Percentiles rank a stretch among this genome's conserved stretches.
phyloP scores from a whole-genome alignment of 2,888 invertebrate genomes.

The Spisula solida region DNA sequence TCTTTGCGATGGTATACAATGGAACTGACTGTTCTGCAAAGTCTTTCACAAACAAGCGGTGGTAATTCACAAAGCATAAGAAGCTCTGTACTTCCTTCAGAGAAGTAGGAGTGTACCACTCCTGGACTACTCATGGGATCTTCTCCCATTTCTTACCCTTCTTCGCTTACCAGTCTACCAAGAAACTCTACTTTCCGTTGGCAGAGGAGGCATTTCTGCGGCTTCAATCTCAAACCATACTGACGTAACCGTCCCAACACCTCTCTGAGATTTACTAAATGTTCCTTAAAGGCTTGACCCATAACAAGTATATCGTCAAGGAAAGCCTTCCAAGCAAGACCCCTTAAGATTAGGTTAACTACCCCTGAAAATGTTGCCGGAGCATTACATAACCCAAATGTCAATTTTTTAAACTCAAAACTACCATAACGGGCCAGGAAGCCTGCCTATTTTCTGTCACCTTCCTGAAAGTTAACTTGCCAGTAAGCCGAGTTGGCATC shows the following conservation, averaged over 20 bases:
- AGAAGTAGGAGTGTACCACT: constrained; percentile 58
- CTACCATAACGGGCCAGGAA: constrained; percentile 71
- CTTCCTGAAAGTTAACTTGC: too few species aligned
- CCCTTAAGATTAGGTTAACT: constrained; percentile 64
- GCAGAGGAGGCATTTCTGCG: constrained; percentile 58
- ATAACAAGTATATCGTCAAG: constrained; percentile 68
- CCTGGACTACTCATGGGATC: constrained; percentile 27
- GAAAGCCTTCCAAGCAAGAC: constrained; percentile 66
- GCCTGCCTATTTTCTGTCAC: too few species aligned
- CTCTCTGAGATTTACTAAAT: constrained; percentile 50
- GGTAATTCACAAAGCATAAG: constrained; percentile 66
- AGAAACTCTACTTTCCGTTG: constrained; percentile 55
- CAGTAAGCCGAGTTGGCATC: too few species aligned
- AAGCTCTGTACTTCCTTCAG: neutral
- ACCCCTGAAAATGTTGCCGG: constrained; percentile 71
- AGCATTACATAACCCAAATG: constrained; percentile 71
- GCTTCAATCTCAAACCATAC: constrained; percentile 64
- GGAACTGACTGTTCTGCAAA: constrained; percentile 50
- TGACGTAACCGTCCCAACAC: constrained; percentile 60
- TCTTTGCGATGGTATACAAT: constrained; percentile 57
- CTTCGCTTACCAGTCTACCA: constrained; percentile 43
- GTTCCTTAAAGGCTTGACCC: constrained; percentile 51
- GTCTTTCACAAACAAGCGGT: constrained; percentile 57
- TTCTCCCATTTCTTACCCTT: constrained; percentile 40
- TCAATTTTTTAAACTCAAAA: constrained; percentile 70